Percentiles rank a stretch among this genome's conserved stretches.
phyloP scores from a whole-genome alignment of 2,888 invertebrate genomes.

The Schrankia costaestrigalis region DNA sequence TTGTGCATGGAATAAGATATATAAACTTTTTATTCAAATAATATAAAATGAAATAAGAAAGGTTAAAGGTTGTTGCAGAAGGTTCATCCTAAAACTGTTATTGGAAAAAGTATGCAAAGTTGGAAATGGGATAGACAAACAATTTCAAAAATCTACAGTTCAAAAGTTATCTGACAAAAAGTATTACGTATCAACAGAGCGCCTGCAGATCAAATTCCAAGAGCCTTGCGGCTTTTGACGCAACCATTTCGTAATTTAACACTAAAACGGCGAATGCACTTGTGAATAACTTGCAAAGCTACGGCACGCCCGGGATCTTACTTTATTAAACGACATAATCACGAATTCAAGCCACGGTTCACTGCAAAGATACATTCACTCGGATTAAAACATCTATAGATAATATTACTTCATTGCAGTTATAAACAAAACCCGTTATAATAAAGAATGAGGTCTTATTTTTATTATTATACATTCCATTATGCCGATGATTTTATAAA shows the following conservation, averaged over 20 bases:
- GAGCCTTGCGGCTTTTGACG: conserved; percentile 41
- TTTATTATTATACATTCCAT: not conserved
- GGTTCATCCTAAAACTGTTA: too few species aligned
- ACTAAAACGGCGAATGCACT: conserved; percentile 59
- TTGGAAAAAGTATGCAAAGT: too few species aligned
- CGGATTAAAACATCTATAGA: conserved; percentile 34
- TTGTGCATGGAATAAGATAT: too few species aligned
- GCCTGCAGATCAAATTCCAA: conserved; percentile 31
- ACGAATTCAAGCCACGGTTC: conserved; percentile 68
- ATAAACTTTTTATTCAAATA: too few species aligned
- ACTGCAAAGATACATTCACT: conserved; percentile 53
- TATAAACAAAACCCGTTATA: conserved; percentile 22
- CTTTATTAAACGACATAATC: conserved; percentile 66
- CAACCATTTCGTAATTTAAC: conserved; percentile 55
- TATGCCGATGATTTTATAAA: too few species aligned
- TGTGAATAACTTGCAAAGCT: conserved; percentile 47
- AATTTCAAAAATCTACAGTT: too few species aligned
- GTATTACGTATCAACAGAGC: conserved; percentile 18
- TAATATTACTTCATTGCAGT: conserved; percentile 26
- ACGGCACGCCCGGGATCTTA: conserved; percentile 50
- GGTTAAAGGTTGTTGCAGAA: too few species aligned
- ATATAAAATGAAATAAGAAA: too few species aligned
- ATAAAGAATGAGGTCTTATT: not conserved
- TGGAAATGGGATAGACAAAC: too few species aligned
- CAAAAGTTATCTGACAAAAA: too few species aligned